Base-by-base conservation (phyloP, 2,797 vertebrate genomes). In the Tauraco hartlaubi region DNA sequence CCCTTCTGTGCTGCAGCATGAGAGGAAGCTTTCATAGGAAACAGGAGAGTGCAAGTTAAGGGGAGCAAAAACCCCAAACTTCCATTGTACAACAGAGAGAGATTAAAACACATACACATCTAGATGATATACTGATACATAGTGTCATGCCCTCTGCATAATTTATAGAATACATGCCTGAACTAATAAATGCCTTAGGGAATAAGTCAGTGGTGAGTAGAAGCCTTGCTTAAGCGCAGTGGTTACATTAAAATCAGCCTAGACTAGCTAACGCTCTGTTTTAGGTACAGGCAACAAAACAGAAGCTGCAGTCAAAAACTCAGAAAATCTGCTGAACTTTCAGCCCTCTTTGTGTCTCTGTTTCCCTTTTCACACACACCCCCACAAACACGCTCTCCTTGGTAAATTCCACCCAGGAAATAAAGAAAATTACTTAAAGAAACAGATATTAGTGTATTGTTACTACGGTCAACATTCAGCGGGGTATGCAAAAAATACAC, bases 301-400 rank as follows among this genome's bases (percentile, higher is more conserved):
- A 91, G 92, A 95, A 95, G 74, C 68, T 83, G 28, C 28, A 84
- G 44, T 43, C 4, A 5, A 88, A 88, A 91, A 59, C 59, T 63
- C 54, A 75, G 80, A 85, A 94, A 95, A 90, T 75, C 59, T 82
- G 31, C 69, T 86, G 59, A 90, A 86, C 76, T 93, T 93, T 83
- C 49, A 37, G 35, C 31, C 58, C 28, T 58, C 49, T 52, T 10
- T n/a, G 15, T 56, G 26, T 52, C 35, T 93, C 85, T 22, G 13
- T 48, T 77, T 92, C 64, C 41, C 35, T 46, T 86, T 44, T 61
- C 52, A 54, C 54, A 81, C 29, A 17, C 28, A 21, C 3, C 11
- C 15, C 11, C 15, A 18, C 13, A 15, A 17, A 46, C 8, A 5
- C n/a, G 12, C 8, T 11, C 18, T 4, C 15, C 43, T 31, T 1